Base-by-base conservation (phyloP, 2,113 vertebrate species). In the Pyxicephalus adspersus region DNA sequence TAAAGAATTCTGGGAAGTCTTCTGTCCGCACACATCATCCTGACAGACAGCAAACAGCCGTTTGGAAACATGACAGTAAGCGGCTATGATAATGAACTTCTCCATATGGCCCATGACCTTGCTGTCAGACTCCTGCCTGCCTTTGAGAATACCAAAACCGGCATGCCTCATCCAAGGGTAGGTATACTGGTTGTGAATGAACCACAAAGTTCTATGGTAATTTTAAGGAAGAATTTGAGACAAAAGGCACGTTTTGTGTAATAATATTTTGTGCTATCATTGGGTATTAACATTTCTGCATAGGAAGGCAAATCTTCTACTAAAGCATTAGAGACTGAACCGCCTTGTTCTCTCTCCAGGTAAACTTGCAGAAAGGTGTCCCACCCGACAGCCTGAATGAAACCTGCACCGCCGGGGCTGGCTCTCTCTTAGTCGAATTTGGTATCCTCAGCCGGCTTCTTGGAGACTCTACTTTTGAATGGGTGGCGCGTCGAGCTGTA, bases 61-160 rank as follows among this genome's bases (percentile, higher is more conserved):
- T 99, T 99, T 83, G 98, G 97, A 5, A 91, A 98, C 20, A 94
- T 98, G 89, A 92, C 83, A 50, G 90, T 96, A 11, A 90, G 95
- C 83, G 95, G 92, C 80, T 99, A 99, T 1, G 96, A 99, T 80
- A 92, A 98, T 3, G 97, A 99, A 51, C 90, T 99, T 63, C 74
- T 99, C 79, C 96, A 98, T 58, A 88, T 99, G 94, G 98, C 98
- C 11, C 97, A 92, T 2, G 98, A 99, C 88, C 85, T 99, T 63
- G 98, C 98, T 0, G 95, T 99, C 71, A 92, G 98, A 60, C 91
- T 99, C 6, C 94, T 99, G 0, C 98, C 98, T 2, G 97, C 98
- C 83, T 99, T 99, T 64, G 97, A 99, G 85, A 98, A 99, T 94
- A 99, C 97, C 84, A 94, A 92, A 88, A 98, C 98, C 0, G 97